Evolutionary conservation across 1,140 invertebrate species (phyloP), one percentile per base, ranked within the genome.

Genomic region (Lethrus apterus): DNA sequence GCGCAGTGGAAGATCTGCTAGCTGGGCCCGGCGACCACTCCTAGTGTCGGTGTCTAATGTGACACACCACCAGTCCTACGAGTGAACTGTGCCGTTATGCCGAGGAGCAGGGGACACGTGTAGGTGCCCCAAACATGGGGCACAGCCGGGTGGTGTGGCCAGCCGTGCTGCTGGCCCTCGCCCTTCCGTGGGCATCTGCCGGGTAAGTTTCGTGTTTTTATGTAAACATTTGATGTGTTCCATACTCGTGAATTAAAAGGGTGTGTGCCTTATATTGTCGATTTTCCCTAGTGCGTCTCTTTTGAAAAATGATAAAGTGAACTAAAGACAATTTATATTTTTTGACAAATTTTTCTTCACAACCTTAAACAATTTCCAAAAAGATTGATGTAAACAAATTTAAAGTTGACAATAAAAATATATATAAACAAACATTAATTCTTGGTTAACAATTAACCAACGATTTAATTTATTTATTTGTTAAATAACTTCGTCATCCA

Each of bases 141-240:
- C 58, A 55, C 57, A 57, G 59, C 59, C 58, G 60, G 59, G 51
- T 60, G 60, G 59, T 60, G 30, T 62, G 55, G 58, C 62, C 58
- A 57, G 54, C 57, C 56, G 58, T 53, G 60, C 62, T 64, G 54
- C 55, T 64, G 56, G 56, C 57, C 60, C 54, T 59, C 49, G 52
- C 53, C 50, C 52, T 64, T 10, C 50, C 42, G 44, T 56, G 53
- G 58, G 58, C 55, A 43, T 51, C 44, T 30, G 56, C 59, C 50
- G 57, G 52, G 61, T 63, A 52, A 63, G 61, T 59, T 38, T 17
- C 24, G 29, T 29, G 21, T 24, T 40, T 35, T n/a, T n/a, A n/a
- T n/a, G n/a, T n/a, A n/a, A n/a, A n/a, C n/a, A n/a, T n/a, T n/a
- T n/a, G n/a, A 38, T 38, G 35, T 38, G 19, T 38, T 38, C 24